Base-by-base conservation (phyloP, 1,140 invertebrate species). In the Aphaenogaster floridana region DNA sequence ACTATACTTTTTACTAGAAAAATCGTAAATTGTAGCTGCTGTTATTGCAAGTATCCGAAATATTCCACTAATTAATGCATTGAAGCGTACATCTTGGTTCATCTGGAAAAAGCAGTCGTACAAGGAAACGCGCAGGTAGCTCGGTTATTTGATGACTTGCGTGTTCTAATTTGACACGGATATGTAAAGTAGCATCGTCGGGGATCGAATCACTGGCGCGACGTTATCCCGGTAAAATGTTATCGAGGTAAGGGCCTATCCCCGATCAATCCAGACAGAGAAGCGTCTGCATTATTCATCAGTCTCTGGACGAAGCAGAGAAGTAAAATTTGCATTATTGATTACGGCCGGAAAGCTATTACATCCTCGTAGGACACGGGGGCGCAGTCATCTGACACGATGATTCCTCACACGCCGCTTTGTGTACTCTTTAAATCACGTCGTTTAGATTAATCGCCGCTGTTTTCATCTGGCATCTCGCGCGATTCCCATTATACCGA, bases 271-370 rank as follows among this genome's bases (percentile, higher is more conserved):
- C 71, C 39, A 34, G 28, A 59, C 28, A 34, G 64, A 78, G 66
- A 72, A 57, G 71, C 36, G 69, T 61, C 28, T 79, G 69, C 52
- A 89, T 87, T 69, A 87, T 89, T 87, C 84, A 86, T 84, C 36
- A 63, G 21, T 39, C 34, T 63, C 48, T 48, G 69, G n/a, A 17
- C 50, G 69, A 83, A 78, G 78, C 48, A 42, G 54, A 77, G 74
- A 87, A 90, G 68, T 45, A 36, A 80, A 71, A 87, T 91, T 90
- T 90, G 63, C 90, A 86, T 88, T 91, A 88, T 86, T 84, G 86
- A 88, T 91, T 28, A 79, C 45, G 4, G 21, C n/a, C 81, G 15
- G 28, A 63, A 63, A 77, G 81, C n/a, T 48, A 74, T 84, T 89
- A 89, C 89, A 72, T 89, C 64, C 34, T 78, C 50, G 50, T 45